Evolutionary conservation across 1,140 invertebrate genomes (phyloP), one percentile per base, ranked within the genome.

Genomic region (Stegodyphus dumicola): DNA sequence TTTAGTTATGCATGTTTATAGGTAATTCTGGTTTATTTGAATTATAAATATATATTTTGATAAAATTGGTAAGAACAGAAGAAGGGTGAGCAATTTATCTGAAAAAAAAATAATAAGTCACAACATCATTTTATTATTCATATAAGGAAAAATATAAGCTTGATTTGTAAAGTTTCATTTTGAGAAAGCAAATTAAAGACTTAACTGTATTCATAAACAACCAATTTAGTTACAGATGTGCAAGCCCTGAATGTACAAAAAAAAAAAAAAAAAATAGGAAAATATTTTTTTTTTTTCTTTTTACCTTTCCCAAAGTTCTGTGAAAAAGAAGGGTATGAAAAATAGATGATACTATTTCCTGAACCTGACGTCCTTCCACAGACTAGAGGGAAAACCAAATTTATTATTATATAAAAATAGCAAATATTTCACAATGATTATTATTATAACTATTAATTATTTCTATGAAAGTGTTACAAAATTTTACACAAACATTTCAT

Each of bases 241-340:
- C 18, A 76, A 84, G 11, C 33, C 3, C 3, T 33, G 33, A 33
- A 33, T 33, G 33, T 33, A 52, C 69, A 79, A n/a, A 54, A 87
- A 65, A 15, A 56, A 75, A 17, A n/a, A n/a, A n/a, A n/a, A n/a
- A n/a, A n/a, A n/a, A n/a, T n/a, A n/a, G n/a, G n/a, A n/a, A n/a
- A n/a, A n/a, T 71, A 15, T 10, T 5, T 18, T 6, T 74, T 74
- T 48, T 51, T 60, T 60, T 60, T 60, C 56, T 9, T 60, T 67
- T 67, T 88, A 92, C 91, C 89, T 99, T 99, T 86, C 98, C 97
- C 87, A 96, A 93, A 70, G 96, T 95, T 88, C 98, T 93, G 90
- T 99, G 97, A 90, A 99, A 97, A 13, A 99, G 92, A 69, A 99
- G 94, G 33, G 96, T 98, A 92, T 99, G 97, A 91, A 99, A 99